Conservation (phyloP, 2,888 invertebrate species). For the Aplocera efformata region DNA sequence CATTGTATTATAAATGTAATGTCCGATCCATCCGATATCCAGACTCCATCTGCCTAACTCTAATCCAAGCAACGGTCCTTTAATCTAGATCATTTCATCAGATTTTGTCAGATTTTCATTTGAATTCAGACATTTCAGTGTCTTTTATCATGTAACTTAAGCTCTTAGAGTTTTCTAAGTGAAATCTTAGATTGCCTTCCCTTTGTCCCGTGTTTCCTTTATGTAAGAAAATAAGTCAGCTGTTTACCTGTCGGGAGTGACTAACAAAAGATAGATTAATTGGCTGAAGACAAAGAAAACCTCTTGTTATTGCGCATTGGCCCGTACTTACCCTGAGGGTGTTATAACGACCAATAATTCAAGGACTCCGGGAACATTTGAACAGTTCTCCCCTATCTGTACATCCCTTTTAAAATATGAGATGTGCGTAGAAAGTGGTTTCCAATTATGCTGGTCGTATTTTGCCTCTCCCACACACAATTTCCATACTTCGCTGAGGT, state of each 20-base stretch:
- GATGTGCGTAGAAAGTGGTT: slow-evolving; percentile 12
- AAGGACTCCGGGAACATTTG: slow-evolving; percentile 27
- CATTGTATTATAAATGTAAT: too few species aligned
- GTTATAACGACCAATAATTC: slow-evolving; percentile 30
- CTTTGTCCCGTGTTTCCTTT: slow-evolving; percentile 3
- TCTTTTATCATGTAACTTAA: too few species aligned
- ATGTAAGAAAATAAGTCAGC: slow-evolving; percentile 22
- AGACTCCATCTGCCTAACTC: too few species aligned
- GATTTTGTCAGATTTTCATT: too few species aligned
- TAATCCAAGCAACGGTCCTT: too few species aligned
- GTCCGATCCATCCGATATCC: too few species aligned
- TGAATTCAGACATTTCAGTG: too few species aligned
- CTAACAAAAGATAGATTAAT: slow-evolving; percentile 34
- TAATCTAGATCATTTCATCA: too few species aligned
- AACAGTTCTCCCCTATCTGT: slow-evolving; percentile 10
- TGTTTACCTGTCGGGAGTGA: slow-evolving; percentile 17
- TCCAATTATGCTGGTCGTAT: slow-evolving; percentile 17
- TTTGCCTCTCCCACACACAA: slow-evolving; percentile 16
- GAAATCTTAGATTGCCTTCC: not conserved
- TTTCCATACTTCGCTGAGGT: slow-evolving; percentile 14
- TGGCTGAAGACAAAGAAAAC: slow-evolving; percentile 42
- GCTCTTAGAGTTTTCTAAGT: slow-evolving; percentile 1
- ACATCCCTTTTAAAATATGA: slow-evolving; percentile 7
- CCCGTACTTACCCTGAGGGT: slow-evolving; percentile 35
- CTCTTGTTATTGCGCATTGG: slow-evolving; percentile 38